Percentiles rank a stretch among this genome's conserved stretches.
These are phyloP conservation scores for Clunio marinus DNA, from an alignment of 2,888 invertebrate genomes.

Conservation along the genomic window DNA sequence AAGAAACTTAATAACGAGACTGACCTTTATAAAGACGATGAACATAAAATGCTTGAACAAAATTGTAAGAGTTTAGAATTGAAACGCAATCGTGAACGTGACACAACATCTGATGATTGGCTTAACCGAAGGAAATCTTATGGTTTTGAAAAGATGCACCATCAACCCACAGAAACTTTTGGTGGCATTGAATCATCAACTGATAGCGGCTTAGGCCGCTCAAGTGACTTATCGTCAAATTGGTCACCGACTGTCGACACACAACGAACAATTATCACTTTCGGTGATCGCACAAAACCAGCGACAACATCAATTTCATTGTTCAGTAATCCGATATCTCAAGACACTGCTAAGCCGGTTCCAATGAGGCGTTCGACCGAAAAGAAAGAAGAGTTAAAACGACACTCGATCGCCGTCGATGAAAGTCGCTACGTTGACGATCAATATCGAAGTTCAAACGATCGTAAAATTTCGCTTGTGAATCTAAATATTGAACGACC, in stretches of 20 bases:
- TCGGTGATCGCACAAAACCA: constrained; percentile 43
- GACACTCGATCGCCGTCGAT: constrained; percentile 59
- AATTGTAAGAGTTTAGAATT: constrained; percentile 54
- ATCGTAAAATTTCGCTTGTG: constrained; percentile 46
- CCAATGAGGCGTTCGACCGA: constrained; percentile 16
- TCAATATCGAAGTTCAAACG: constrained; percentile 44
- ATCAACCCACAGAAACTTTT: constrained; percentile 45
- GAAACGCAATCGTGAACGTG: constrained; percentile 47
- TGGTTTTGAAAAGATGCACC: constrained; percentile 61
- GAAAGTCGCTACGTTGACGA: constrained; percentile 54
- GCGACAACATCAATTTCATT: constrained; percentile 39
- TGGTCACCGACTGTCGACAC: constrained; percentile 47
- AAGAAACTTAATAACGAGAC: constrained; percentile 53
- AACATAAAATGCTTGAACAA: constrained; percentile 50
- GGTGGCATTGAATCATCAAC: constrained; percentile 69
- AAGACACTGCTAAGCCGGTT: constrained; percentile 37
- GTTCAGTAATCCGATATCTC: constrained; percentile 41
- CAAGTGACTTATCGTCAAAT: constrained; percentile 59
- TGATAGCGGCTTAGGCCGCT: constrained; percentile 71
- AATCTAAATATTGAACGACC: constrained; percentile 45
- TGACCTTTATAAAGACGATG: constrained; percentile 53
- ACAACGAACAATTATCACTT: constrained; percentile 47
- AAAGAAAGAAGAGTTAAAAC: constrained; percentile 46
- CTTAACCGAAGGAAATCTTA: constrained; percentile 71
- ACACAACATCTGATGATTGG: constrained; percentile 62